Evolutionary conservation across 1,140 invertebrate genomes (phyloP), one percentile per base, ranked within the genome.

Genomic region (Tetramorium parvispinum): DNA sequence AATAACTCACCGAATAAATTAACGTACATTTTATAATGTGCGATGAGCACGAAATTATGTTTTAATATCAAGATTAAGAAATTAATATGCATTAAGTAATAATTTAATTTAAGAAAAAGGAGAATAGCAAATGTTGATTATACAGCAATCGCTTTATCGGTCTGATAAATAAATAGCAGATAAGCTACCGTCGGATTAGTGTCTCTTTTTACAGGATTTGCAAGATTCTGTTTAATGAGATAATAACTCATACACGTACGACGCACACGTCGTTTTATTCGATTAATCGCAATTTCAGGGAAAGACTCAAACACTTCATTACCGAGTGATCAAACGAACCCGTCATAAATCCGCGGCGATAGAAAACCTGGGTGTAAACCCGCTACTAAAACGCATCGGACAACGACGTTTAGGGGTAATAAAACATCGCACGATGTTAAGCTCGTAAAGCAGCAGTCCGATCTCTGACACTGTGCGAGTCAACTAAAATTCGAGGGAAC

Each of bases 291-390:
- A 8, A 21, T 10, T 40, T 5, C 13, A 32, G 16, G 24, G 46
- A 46, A 82, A n/a, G 53, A 57, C 21, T 55, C 27, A 21, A 21
- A 11, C 37, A 37, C 32, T 75, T 75, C 53, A 83, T 83, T 75
- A 75, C 37, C 4, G 37, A 75, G 27, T 49, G 49, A 75, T 83
- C 18, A 83, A 73, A 83, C 21, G 53, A n/a, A 16, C 18, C 8
- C 24, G 18, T 21, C 40, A n/a, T 83, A 75, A 83, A 82, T 59
- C 66, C 18, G 21, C 11, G 21, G 6, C 49, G 79, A 75, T 75
- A 75, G 68, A 61, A 75, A 83, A 83, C 21, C 53, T 18, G 18
- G 16, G 21, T 73, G 68, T 75, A 83, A 83, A 83, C 75, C 53
- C 53, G 8, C 27, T 37, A 73, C 53, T 61, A 83, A 83, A 83